phyloP scores from a whole-genome alignment of 2,888 invertebrate genomes.

The Barypeithes pellucidus region DNA sequence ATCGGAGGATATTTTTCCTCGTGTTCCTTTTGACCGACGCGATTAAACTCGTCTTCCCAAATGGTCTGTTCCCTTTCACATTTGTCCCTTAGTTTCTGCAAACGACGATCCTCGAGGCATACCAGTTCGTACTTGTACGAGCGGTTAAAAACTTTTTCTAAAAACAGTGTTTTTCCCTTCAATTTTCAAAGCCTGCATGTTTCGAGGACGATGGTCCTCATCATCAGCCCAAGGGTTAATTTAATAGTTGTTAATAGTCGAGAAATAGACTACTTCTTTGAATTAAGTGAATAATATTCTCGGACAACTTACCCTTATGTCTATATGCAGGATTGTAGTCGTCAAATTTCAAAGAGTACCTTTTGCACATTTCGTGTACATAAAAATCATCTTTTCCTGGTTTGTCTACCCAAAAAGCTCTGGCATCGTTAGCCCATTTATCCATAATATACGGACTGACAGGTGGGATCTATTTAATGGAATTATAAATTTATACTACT shows the following conservation, averaged over 20 bases:
- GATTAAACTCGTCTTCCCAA: slow-evolving; percentile 56
- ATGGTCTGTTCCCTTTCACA: slow-evolving; percentile 60
- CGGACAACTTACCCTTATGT: slow-evolving; percentile 60
- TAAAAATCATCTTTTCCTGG: slow-evolving; percentile 74
- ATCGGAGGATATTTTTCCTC: slow-evolving; percentile 57
- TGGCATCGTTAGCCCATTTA: slow-evolving; percentile 71
- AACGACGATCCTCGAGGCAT: slow-evolving; percentile 71
- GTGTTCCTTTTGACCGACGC: slow-evolving; percentile 54
- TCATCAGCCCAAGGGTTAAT: no score
- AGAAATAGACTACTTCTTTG: no score
- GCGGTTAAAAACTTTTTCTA: slow-evolving; percentile 72
- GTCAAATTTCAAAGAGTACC: slow-evolving; percentile 64
- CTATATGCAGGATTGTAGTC: slow-evolving; percentile 63
- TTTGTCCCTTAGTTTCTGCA: slow-evolving; percentile 65
- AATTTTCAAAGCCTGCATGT: no score
- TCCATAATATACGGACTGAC: slow-evolving; percentile 66
- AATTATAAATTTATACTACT: no score
- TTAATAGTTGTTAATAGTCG: no score
- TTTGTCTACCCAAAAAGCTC: slow-evolving; percentile 74
- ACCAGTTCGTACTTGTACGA: slow-evolving; percentile 75
- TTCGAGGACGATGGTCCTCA: no score
- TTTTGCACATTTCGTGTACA: slow-evolving; percentile 72
- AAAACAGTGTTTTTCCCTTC: slow-evolving; percentile 37
- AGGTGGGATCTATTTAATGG: slow-evolving; percentile 34
- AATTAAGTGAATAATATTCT: neutral